These are phyloP conservation scores for Orycteropus afer DNA, from an alignment of 2,113 vertebrate genomes.

Conservation along the genomic window DNA sequence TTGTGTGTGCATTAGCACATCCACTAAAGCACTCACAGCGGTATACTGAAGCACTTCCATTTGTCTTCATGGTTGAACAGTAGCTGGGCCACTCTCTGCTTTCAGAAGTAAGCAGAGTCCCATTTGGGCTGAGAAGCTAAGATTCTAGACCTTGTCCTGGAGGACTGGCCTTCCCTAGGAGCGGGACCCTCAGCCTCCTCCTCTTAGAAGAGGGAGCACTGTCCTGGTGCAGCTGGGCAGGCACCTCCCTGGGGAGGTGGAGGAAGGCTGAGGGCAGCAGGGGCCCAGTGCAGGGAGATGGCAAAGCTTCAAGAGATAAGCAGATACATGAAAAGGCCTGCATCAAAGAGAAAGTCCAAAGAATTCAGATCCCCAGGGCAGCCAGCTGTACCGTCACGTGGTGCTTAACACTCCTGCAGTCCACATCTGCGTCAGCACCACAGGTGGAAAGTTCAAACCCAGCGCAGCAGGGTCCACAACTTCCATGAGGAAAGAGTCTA, in stretches of 20 bases:
- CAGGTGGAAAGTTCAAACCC: constrained; percentile 13
- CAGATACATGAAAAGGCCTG: neutral
- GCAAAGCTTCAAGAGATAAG: neutral
- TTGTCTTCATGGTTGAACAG: neutral
- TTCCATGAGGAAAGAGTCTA: neutral
- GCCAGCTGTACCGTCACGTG: neutral
- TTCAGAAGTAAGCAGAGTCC: neutral
- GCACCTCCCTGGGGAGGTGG: neutral
- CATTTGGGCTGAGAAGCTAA: neutral
- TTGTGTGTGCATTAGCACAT: rapidly evolving
- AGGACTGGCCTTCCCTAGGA: neutral
- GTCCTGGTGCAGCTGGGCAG: neutral
- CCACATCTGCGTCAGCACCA: neutral
- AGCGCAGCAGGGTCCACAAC: neutral
- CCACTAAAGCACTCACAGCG: neutral
- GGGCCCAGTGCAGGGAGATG: neutral
- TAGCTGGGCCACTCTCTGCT: neutral
- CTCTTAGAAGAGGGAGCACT: neutral
- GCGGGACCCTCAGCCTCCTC: neutral
- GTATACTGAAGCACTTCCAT: neutral
- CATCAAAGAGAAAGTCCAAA: constrained; percentile 27
- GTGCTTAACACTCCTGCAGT: neutral
- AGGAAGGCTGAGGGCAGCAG: neutral
- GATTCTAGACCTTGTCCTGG: neutral
- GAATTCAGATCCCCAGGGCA: neutral